These are phyloP conservation scores for Strigops habroptila DNA, from an alignment of 2,113 vertebrate species.

Conservation along the genomic window DNA sequence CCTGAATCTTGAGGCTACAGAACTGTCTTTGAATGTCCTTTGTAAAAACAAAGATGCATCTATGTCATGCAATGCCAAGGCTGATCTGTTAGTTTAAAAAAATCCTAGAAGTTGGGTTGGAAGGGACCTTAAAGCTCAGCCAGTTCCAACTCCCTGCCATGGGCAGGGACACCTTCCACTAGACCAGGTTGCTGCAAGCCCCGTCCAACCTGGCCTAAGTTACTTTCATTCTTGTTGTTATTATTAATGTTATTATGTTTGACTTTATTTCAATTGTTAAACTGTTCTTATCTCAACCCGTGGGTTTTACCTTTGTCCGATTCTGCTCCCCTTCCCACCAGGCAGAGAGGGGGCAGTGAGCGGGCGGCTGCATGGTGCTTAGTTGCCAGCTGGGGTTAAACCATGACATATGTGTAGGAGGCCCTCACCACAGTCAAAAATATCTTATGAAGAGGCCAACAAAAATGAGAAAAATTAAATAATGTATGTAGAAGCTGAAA, in stretches of 20 bases:
- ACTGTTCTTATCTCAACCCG: background rate
- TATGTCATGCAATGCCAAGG: background rate
- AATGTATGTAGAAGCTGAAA: background rate
- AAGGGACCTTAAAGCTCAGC: background rate
- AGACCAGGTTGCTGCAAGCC: background rate
- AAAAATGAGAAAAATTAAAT: background rate
- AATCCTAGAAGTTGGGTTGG: background rate
- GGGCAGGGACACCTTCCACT: background rate
- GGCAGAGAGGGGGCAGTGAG: background rate
- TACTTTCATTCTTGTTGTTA: background rate
- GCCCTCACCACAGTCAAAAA: background rate
- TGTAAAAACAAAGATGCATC: background rate
- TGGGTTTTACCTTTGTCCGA: background rate
- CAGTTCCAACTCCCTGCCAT: background rate
- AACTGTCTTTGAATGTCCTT: background rate
- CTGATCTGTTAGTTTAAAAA: background rate
- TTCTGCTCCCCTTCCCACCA: background rate
- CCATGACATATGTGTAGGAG: rapidly evolving
- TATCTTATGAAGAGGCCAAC: background rate
- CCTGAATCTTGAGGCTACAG: background rate
- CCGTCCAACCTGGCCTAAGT: background rate
- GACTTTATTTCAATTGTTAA: background rate
- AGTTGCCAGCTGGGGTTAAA: background rate
- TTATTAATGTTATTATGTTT: background rate
- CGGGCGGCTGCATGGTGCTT: background rate